Conservation (phyloP, 2,797 vertebrate genomes). For the Gymnoscopelus braueri region DNA sequence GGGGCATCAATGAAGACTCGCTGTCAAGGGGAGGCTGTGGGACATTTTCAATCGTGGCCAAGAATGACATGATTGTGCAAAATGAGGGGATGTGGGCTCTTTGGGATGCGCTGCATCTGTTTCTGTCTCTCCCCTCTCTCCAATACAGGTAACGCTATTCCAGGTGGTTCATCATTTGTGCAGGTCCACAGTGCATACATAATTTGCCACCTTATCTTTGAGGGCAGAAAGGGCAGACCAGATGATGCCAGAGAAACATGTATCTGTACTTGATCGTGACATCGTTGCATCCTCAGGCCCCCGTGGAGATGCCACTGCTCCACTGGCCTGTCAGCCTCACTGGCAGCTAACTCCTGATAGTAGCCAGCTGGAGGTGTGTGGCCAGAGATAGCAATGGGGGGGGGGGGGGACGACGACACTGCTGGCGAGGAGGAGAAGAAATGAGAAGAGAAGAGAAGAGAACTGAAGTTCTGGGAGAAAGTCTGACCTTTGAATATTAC, state of each 20-base stretch:
- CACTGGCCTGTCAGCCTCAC: neutral
- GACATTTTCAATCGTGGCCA: neutral
- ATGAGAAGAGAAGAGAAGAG: neutral
- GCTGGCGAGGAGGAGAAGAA: neutral
- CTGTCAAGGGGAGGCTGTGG: neutral
- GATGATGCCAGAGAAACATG: neutral
- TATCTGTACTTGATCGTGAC: conserved; percentile 6
- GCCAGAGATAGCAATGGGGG: neutral
- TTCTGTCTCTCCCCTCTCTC: neutral
- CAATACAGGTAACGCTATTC: conserved; percentile 8
- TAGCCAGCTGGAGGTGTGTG: neutral
- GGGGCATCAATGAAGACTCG: no score
- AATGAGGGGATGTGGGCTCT: neutral
- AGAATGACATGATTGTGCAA: no score
- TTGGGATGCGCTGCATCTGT: neutral
- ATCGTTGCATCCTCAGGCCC: neutral
- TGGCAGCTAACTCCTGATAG: neutral
- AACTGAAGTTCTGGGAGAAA: neutral
- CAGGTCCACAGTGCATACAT: neutral
- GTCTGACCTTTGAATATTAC: neutral
- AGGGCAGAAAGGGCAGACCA: neutral
- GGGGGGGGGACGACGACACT: neutral
- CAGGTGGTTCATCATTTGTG: neutral
- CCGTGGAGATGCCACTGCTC: conserved; percentile 2
- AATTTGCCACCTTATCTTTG: neutral